phyloP scores from a whole-genome alignment of 2,113 vertebrate genomes.

The Rhabdomys dilectus region DNA sequence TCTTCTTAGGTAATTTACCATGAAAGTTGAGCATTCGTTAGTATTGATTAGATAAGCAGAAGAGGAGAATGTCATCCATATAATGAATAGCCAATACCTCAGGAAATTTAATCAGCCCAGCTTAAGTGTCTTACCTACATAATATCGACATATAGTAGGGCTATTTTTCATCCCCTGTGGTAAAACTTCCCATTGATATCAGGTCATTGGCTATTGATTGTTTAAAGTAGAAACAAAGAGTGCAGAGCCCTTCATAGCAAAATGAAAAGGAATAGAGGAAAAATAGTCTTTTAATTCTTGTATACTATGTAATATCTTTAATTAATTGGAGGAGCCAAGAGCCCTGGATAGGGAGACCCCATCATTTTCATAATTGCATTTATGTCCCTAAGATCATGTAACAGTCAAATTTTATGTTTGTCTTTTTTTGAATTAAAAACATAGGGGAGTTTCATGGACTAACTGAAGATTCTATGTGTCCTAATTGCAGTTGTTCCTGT shows the following conservation, averaged over 20 bases:
- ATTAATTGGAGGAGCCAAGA: neutral
- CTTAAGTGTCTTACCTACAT: neutral
- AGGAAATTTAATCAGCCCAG: neutral
- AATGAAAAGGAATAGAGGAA: neutral
- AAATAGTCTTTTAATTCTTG: neutral
- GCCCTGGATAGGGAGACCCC: neutral
- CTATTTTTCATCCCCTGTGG: neutral
- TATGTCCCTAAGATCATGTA: neutral
- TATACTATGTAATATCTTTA: neutral
- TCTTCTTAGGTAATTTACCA: neutral
- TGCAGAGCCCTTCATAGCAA: neutral
- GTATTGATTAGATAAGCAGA: neutral
- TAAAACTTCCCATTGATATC: neutral
- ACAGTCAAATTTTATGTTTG: neutral
- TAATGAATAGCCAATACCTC: neutral
- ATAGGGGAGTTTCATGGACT: neutral
- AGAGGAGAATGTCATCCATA: neutral
- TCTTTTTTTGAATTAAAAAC: neutral
- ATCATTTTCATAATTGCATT: neutral
- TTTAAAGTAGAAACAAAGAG: neutral
- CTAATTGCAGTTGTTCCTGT: neutral
- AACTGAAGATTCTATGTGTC: neutral
- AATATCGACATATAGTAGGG: neutral
- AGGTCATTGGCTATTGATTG: neutral
- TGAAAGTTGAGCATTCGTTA: neutral